Base-by-base conservation (phyloP, 1,140 invertebrate genomes). In the Drosophila azteca region DNA sequence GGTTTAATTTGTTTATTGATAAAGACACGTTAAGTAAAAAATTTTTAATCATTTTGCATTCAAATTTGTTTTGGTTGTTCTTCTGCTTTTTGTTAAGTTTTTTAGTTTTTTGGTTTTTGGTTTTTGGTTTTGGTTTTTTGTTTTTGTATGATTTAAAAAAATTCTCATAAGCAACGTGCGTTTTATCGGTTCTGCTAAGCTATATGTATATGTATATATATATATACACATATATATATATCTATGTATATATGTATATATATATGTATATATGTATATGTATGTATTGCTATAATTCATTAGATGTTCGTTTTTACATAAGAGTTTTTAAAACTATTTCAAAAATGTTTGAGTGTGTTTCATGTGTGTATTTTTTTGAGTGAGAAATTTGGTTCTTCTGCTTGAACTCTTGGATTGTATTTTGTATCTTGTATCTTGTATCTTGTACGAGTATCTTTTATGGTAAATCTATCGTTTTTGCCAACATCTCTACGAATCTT, bases 1-100 rank as follows among this genome's bases (percentile, higher is more conserved):
- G 74, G 71, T 83, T 84, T 82, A 81, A 78, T 87, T 85, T 85
- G 83, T 81, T 87, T 87, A 87, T 87, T 87, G 82, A 88, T 87
- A 87, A 87, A 88, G 82, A 87, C 82, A 87, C 83, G 82, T 87
- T 87, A 87, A 87, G 82, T 87, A 87, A 87, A 87, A 87, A 87
- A 87, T 70, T 77, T 39, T 66, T 84, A 80, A 84, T 84, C 80
- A 70, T 84, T 80, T 85, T 87, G 74, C 77, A 73, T 87, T 81
- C 66, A 83, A 78, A 76, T 78, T 77, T 55, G 53, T 64, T 54
- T 45, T 29, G 63, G 63, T 62, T 77, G 44, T 50, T 68, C 51
- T 35, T 69, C 66, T 26, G 64, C 51, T 80, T 79, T 79, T 74
- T 48, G 54, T 69, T 26, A 5, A 31, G 29, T 29, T 80, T 62